These are phyloP conservation scores for Toxostoma redivivum DNA, from an alignment of 2,113 vertebrate species.

Conservation along the genomic window DNA sequence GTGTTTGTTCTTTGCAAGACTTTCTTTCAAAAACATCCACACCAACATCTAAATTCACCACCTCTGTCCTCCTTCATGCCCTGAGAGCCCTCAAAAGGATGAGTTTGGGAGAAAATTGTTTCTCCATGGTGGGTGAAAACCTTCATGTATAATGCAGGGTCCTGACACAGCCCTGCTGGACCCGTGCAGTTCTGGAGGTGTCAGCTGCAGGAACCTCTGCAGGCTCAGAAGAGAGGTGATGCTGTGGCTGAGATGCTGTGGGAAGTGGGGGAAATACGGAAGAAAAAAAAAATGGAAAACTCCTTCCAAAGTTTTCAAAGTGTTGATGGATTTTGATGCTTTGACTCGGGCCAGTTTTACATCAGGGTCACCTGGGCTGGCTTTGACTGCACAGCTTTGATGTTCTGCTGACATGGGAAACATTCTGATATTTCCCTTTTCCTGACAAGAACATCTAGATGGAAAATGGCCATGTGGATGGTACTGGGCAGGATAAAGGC, in stretches of 20 bases:
- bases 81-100: neutral
- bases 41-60: neutral
- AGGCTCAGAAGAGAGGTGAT: neutral
- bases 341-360: neutral
- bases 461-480: neutral
- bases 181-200: rapidly evolving
- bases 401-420: neutral
- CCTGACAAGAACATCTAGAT: neutral
- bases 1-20: neutral
- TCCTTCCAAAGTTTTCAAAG: neutral
- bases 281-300: too few relatives aligned
- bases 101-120: neutral
- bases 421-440: neutral
- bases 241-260: neutral
- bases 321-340: rapidly evolving
- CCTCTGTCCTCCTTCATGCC: rapidly evolving
- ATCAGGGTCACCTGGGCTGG: neutral
- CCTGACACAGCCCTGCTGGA: neutral
- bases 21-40: neutral
- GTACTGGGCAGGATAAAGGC: neutral
- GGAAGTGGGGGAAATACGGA: neutral
- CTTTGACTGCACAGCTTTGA: neutral
- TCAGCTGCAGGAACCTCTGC: neutral
- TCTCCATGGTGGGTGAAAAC: neutral
- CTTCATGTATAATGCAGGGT: neutral